Base-by-base conservation (phyloP, 2,888 invertebrate genomes). In the Aricia artaxerxes region DNA sequence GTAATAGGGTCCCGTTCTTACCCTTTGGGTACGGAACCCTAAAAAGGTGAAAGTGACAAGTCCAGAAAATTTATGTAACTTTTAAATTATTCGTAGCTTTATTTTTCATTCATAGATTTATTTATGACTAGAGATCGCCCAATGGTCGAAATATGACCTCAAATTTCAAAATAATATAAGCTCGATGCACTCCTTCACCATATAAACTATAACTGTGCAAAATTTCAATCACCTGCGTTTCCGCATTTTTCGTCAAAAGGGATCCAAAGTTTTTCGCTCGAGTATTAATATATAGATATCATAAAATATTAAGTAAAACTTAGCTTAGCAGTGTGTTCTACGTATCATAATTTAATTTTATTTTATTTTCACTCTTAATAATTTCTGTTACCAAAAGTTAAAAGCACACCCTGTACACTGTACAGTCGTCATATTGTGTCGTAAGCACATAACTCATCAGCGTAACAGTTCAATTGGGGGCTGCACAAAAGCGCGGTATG, bases 391-490 rank as follows among this genome's bases (percentile, higher is more conserved):
- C 2, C 16, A 69, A 38, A 69, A 2, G 4, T 11, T 24, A 13
- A 53, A 76, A 13, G 53, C 4, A 76, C 88, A 87, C 7, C 83
- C 89, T 88, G 87, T 91, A 89, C 83, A 83, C 31, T 35, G 7
- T 40, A 44, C 49, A 49, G 9, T 49, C 49, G 57, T 77, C 60
- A 80, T 64, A 24, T 24, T 24, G n/a, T 61, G 72, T 61, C 79
- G 79, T 80, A 82, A 81, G 80, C 89, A 93, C 94, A 94, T 94
- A 93, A 92, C 90, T 94, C 93, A 93, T 89, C 87, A 86, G 83
- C 85, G 91, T 89, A 91, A 92, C 93, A 93, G 92, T 92, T 93
- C 92, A 91, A 92, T 92, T 91, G 92, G 88, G 92, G 93, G 90
- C 87, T 85, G 84, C 84, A 94, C 94, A 94, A 94, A 88, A 83